These are phyloP conservation scores for Anabas testudineus DNA, from an alignment of 2,797 vertebrate species.

Conservation along the genomic window DNA sequence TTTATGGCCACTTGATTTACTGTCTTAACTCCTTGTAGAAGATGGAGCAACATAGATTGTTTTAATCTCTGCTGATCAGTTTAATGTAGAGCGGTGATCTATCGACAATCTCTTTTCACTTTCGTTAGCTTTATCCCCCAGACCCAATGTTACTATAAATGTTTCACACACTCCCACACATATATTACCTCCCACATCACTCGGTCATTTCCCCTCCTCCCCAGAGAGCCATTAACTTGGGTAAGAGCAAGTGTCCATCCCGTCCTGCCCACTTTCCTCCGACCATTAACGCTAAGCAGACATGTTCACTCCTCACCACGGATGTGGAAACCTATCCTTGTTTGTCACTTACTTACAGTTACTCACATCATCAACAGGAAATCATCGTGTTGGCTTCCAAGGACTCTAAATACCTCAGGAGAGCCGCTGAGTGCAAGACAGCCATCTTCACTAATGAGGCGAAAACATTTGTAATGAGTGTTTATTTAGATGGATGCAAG, in stretches of 20 bases:
- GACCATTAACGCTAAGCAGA: conserved; percentile 63
- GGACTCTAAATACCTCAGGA: conserved; percentile 61
- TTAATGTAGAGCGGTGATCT: conserved; percentile 9
- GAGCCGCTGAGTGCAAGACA: conserved; percentile 50
- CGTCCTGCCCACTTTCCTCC: conserved; percentile 56
- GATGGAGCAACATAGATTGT: too few species aligned
- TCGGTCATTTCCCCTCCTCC: conserved; percentile 54
- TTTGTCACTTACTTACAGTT: conserved; percentile 77
- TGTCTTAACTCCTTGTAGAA: too few species aligned
- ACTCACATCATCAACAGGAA: conserved; percentile 79
- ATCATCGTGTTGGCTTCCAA: conserved; percentile 51
- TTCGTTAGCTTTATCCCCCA: conserved; percentile 1
- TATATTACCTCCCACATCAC: conserved; percentile 44
- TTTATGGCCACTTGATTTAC: background rate
- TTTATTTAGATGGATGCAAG: conserved; percentile 47
- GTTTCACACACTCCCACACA: conserved; percentile 26
- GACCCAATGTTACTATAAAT: conserved; percentile 23
- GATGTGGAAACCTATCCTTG: conserved; percentile 72
- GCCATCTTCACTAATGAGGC: conserved; percentile 61
- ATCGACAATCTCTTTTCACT: conserved; percentile 4
- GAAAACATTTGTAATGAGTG: conserved; percentile 58
- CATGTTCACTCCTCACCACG: conserved; percentile 53
- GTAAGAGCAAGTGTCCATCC: conserved; percentile 69
- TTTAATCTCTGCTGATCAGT: conserved; percentile 14
- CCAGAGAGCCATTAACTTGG: conserved; percentile 61